Conservation (phyloP, 1,140 invertebrate species). For the Sesamia nonagrioides region DNA sequence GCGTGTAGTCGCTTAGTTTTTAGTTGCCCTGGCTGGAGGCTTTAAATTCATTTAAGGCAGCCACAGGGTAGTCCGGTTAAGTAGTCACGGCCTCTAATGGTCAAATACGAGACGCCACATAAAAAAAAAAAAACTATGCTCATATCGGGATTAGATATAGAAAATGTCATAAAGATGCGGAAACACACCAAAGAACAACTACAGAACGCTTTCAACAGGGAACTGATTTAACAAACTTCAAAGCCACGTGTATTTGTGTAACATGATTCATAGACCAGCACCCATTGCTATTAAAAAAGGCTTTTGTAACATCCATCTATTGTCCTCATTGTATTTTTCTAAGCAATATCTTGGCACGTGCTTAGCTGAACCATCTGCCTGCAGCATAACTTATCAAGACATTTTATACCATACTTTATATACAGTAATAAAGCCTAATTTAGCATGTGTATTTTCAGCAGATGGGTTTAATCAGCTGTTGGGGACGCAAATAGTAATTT, state of each 20-base stretch:
- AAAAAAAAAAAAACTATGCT: too few species aligned
- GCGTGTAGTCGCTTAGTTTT: too few species aligned
- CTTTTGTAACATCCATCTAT: conserved; percentile 23
- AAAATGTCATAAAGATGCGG: too few species aligned
- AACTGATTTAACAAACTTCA: not conserved
- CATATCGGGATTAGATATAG: too few species aligned
- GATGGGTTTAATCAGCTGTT: conserved; percentile 26
- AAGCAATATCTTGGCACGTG: conserved; percentile 42
- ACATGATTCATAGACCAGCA: conserved; percentile 2
- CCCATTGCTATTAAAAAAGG: not conserved
- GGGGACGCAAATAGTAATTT: conserved; percentile 3
- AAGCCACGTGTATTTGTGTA: not conserved
- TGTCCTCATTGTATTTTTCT: conserved; percentile 37
- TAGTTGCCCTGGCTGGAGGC: too few species aligned
- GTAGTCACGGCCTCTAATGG: too few species aligned
- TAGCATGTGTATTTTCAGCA: not conserved
- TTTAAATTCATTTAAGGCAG: too few species aligned
- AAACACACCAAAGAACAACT: too few species aligned
- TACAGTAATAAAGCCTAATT: not conserved
- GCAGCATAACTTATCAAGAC: not conserved
- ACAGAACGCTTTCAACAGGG: too few species aligned
- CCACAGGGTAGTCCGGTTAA: too few species aligned
- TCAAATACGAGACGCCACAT: too few species aligned
- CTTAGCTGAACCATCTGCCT: conserved; percentile 31
- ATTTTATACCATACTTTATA: not conserved